Evolutionary conservation across 1,140 invertebrate genomes (phyloP), one percentile per base, ranked within the genome.

Genomic region (Meteorus sp.): DNA sequence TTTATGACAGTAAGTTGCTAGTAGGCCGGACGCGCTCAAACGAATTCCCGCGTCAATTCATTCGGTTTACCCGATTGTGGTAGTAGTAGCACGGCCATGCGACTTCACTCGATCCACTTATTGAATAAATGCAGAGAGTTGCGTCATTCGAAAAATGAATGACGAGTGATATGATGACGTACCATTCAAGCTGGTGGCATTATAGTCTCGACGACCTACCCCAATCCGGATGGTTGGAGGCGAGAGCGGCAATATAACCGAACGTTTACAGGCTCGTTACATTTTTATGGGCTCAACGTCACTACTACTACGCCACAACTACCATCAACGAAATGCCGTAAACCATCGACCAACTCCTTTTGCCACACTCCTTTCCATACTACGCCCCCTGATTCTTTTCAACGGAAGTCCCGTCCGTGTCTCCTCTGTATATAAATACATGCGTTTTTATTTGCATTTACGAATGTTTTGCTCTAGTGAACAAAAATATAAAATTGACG

Each of bases 191-290:
- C n/a, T n/a, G n/a, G n/a, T n/a, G n/a, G n/a, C n/a, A n/a, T n/a
- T n/a, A n/a, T n/a, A 59, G 58, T 56, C 55, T 65, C 62, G 65
- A 53, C 62, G 75, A 80, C 76, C 77, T 79, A 68, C 74, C 78
- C 69, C 72, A 78, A 78, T 73, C 67, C 69, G 64, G 70, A 72
- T 68, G 73, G 66, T 74, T 76, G 77, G 77, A 75, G 73, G 68
- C 68, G 69, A 69, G n/a, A n/a, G n/a, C n/a, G 68, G 74, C 77
- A 73, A 78, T 80, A 79, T 77, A 79, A 80, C 75, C 73, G 76
- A 80, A 76, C 78, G 78, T 79, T 80, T 80, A 80, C 78, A 78
- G 73, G 77, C 78, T 80, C 78, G 78, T 80, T 80, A 79, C 77
- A 79, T 80, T 80, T 80, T 80, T 80, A 80, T 79, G 78, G 68